Base-by-base conservation (phyloP, 92 coral and sea anemone species). In the Palythoa grandiflora region DNA sequence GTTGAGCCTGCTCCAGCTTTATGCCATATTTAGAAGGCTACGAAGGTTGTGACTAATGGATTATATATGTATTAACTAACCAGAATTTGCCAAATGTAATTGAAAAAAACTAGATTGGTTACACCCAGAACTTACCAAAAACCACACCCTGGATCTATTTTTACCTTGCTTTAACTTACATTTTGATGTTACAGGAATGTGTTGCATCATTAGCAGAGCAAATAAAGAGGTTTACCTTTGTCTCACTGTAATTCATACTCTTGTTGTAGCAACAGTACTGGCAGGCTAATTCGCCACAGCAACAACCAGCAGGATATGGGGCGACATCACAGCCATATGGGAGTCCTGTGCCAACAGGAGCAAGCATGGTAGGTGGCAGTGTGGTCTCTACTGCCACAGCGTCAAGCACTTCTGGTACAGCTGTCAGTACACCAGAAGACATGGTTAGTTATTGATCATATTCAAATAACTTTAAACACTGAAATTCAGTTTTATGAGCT, bases 371-470 rank as follows among this genome's bases (percentile, higher is more conserved):
- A 38, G 90, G 87, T 9, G 94, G 94, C 70, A 93, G 75, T 90
- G 96, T 91, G 47, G 98, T 93, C 9, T 95, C 98, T 63, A 95
- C 98, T 37, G 94, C 98, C 28, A 89, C 98, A n/a, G 92, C 95
- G 13, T 91, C 96, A 40, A 95, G 96, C 80, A 90, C 98, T 73
- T 91, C 96, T 39, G 98, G 96, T 36, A 90, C 96, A 79, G 96
- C 87, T 17, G 98, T 93, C 84, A 95, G 90, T 75, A 91, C 94
- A 44, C 98, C 90, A 47, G 98, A 95, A 44, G 98, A 93, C 40
- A 88, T 95, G 93, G 98, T 93, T 48, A 81, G 86, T 81, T 48
- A 1, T 3, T 68, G 38, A 20, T 38, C 37, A 10, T 20, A 20
- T 68, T 19, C 12, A 0, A 35, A 20, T 68, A 35, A 35, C 38